These are phyloP conservation scores for Scrobipalpa costella DNA, from an alignment of 2,888 invertebrate genomes.

Conservation along the genomic window DNA sequence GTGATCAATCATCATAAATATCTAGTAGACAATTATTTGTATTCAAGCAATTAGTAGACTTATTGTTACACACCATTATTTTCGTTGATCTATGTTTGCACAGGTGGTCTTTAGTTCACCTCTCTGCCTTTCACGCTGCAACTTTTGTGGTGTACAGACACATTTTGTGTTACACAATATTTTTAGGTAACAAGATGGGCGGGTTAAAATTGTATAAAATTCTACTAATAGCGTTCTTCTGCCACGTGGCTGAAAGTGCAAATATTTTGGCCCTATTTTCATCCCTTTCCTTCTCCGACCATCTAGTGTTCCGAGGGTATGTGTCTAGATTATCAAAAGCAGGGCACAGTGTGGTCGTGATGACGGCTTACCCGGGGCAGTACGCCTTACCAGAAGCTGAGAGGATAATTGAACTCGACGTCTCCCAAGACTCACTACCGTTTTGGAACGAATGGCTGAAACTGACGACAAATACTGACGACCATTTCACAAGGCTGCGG, in stretches of 20 bases:
- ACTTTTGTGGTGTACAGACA: conserved; percentile 3
- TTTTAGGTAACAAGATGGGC: conserved; percentile 8
- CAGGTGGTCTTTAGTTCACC: conserved; percentile 5
- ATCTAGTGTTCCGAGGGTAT: conserved; percentile 66
- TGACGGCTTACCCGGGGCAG: conserved; percentile 73
- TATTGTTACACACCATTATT: conserved; percentile 17
- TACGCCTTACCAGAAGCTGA: conserved; percentile 61
- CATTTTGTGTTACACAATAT: not conserved
- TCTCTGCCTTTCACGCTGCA: conserved; percentile 6
- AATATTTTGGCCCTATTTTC: conserved; percentile 68
- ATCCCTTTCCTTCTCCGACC: conserved; percentile 68
- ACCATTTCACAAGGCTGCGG: conserved; percentile 56
- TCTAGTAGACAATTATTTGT: not conserved
- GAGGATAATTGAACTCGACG: conserved; percentile 64
- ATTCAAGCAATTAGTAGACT: not conserved
- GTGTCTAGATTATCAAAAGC: conserved; percentile 57
- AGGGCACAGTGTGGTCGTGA: conserved; percentile 65
- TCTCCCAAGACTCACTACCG: conserved; percentile 59
- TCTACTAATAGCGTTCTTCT: conserved; percentile 29
- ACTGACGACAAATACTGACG: conserved; percentile 63
- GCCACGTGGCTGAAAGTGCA: conserved; percentile 49
- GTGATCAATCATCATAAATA: not conserved
- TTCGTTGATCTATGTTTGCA: conserved; percentile 24
- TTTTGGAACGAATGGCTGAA: conserved; percentile 65
- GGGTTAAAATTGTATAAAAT: conserved; percentile 3